Evolutionary conservation across 2,888 invertebrate species (phyloP).

Genomic region (Odontothrips loti): DNA sequence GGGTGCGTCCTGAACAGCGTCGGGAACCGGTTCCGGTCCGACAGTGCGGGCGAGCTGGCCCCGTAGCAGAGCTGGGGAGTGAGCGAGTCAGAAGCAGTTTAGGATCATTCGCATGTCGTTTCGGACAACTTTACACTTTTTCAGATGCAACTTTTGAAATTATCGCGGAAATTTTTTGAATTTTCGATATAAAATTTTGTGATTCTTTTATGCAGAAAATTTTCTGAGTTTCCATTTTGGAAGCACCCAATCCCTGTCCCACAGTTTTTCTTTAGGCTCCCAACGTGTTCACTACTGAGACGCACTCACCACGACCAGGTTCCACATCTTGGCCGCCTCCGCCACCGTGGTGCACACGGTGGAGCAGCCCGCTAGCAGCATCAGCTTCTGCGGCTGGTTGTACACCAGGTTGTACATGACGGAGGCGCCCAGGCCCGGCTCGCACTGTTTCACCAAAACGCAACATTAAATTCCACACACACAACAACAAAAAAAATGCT

Average conservation of each 20-base stretch:
- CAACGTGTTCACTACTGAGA: too few relatives aligned
- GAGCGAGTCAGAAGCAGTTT: too few relatives aligned
- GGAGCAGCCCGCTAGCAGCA: conserved; percentile 93
- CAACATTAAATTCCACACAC: conserved; percentile 33
- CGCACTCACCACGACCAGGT: conserved; percentile 90
- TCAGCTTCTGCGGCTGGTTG: conserved; percentile 88
- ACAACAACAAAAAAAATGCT: conserved; percentile 38
- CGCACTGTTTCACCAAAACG: conserved; percentile 69
- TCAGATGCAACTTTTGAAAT: neutral
- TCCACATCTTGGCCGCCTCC: conserved; percentile 99
- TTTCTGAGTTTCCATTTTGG: too few relatives aligned
- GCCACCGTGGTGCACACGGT: conserved; percentile 99
- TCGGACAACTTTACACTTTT: conserved; percentile 27
- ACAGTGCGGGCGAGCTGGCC: conserved; percentile 95
- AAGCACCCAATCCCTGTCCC: too few relatives aligned
- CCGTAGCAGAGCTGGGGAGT: conserved; percentile 92
- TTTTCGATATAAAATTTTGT: too few relatives aligned
- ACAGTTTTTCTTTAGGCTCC: conserved; percentile 20
- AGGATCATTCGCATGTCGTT: neutral
- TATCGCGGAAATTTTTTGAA: too few relatives aligned
- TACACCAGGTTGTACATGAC: conserved; percentile 98
- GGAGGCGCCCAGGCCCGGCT: conserved; percentile 95
- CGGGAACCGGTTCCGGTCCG: conserved; percentile 93
- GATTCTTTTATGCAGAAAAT: too few relatives aligned
- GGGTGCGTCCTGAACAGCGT: conserved; percentile 98